A percentile compares a stretch with the other conserved stretches of the same genome.
Conservation (phyloP, 1,140 invertebrate species). For the Bathynomus jamesi region DNA sequence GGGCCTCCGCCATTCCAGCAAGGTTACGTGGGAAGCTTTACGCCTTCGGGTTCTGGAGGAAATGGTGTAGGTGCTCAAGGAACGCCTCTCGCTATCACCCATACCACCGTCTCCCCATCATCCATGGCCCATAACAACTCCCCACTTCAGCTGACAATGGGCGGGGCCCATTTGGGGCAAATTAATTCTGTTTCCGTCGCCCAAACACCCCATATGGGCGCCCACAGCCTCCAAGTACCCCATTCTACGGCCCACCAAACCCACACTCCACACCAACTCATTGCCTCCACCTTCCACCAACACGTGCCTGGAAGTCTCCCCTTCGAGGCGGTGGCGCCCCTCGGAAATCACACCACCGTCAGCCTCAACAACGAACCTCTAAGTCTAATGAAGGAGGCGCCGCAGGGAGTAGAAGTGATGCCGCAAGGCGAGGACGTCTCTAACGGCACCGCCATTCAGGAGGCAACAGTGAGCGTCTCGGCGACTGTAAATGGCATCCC, state of each 20-base stretch:
- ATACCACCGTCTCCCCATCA: constrained; percentile 25
- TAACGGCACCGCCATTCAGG: background rate
- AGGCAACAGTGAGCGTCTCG: background rate
- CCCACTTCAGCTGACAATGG: constrained; percentile 30
- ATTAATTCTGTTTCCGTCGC: constrained; percentile 18
- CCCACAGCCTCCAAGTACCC: constrained; percentile 14
- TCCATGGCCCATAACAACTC: constrained; percentile 20
- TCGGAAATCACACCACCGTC: constrained; percentile 17
- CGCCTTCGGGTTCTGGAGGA: constrained; percentile 9
- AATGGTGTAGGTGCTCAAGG: constrained; percentile 20
- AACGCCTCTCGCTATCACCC: constrained; percentile 25
- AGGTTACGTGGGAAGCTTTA: constrained; percentile 13
- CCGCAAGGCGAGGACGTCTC: background rate
- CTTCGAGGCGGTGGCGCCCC: constrained; percentile 23
- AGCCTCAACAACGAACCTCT: constrained; percentile 27
- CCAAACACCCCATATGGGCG: constrained; percentile 10
- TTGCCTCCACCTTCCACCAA: constrained; percentile 23
- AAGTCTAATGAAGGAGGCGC: constrained; percentile 27
- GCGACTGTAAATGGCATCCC: background rate
- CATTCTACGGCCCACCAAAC: background rate
- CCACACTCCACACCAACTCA: constrained; percentile 24
- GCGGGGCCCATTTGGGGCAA: constrained; percentile 16
- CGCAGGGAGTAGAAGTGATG: background rate
- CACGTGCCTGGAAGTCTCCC: constrained; percentile 16
- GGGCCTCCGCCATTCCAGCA: constrained; percentile 30